phyloP scores from a whole-genome alignment of 37 sponge, comb jelly and placozoan genomes.

The Ianthella basta region DNA sequence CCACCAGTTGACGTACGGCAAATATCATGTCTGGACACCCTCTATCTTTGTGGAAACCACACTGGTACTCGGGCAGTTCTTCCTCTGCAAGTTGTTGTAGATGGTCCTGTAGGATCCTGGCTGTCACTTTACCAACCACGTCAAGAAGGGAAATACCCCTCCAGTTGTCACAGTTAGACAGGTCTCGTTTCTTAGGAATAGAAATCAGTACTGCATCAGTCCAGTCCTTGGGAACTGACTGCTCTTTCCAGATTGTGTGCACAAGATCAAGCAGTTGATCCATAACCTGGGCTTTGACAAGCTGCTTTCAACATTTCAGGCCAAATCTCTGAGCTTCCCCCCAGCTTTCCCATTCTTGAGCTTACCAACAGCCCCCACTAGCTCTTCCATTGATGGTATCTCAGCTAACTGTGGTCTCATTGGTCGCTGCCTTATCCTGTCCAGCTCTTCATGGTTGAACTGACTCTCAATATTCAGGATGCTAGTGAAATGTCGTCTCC shows the following conservation, averaged over 20 bases:
- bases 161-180: too few species aligned
- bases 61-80: constrained; percentile 1
- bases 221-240: too few species aligned
- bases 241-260: too few species aligned
- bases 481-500: constrained; percentile 23
- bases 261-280: too few species aligned
- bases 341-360: neutral
- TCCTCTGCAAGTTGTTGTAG: constrained; percentile 2
- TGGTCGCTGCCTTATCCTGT: too few species aligned
- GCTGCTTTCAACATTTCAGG: too few species aligned
- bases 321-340: too few species aligned
- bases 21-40: too few species aligned
- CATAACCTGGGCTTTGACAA: too few species aligned
- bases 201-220: neutral
- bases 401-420: neutral
- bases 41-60: neutral
- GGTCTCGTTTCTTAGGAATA: neutral
- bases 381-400: neutral
- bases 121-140: neutral
- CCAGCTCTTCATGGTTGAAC: constrained; percentile 8
- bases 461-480: constrained; percentile 28
- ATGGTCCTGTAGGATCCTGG: neutral
- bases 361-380: neutral
- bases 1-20: too few species aligned
- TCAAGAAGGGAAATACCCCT: too few species aligned